Base-by-base conservation (phyloP, 2,888 invertebrate species). In the Caenorhabditis uteleia region DNA sequence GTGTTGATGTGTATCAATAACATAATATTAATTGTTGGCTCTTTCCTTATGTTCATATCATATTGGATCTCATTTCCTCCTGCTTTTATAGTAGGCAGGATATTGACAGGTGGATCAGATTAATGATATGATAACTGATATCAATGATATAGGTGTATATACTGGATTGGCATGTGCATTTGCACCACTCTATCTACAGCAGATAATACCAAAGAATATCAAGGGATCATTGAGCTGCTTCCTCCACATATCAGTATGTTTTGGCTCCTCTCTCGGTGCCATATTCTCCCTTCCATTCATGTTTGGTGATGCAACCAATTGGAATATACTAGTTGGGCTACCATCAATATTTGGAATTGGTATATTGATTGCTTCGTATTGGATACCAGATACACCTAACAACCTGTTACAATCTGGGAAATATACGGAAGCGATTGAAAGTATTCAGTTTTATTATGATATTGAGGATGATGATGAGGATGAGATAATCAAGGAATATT, bases 181-280 rank as follows among this genome's bases (percentile, higher is more conserved):
- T 27, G 62, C 74, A 12, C 79, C 79, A 2, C 51, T 79, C 4
- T 79, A 68, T 56, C 55, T 79, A 1, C 76, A 77, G 40, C 77
- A 79, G 54, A 54, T 79, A 8, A 71, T 75, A 7, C 79, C 79
- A 2, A 73, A 74, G 26, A 64, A 76, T 18, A 74, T 78, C n/a
- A 79, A 68, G 57, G 74, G 75, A 20, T 68, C 73, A 2, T 60
- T 75, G 42, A 64, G 68, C 33, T 75, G 75, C 42, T 78, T 76
- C 36, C 67, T 80, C 16, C 80, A 80, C 59, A 80, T 80, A 16
- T 65, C 75, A 1, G 78, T 80, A 1, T 77, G 77, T 53, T 67
- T 77, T 21, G 80, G 80, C 6, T 68, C 79, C 2, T 74, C 78
- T 2, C 42, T 77, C 2, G 79, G 70, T n/a, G 79, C 74, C 7